Evolutionary conservation across 2,113 vertebrate species (phyloP).

Genomic region (Nothocercus nigrocapillus): DNA sequence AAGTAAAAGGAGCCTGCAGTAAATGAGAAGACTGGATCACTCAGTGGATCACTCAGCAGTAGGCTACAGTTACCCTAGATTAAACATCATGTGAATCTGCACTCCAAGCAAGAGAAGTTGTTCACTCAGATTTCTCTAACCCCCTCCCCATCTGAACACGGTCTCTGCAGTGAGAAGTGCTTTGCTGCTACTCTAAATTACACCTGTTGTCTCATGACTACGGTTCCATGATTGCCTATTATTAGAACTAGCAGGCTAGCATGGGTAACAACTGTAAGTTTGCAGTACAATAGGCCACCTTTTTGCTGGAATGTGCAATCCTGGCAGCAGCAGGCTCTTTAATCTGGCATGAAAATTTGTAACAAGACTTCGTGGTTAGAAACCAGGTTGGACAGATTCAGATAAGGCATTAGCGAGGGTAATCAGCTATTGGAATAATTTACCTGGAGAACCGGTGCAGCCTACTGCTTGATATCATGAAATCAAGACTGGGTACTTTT

Average conservation of each 20-base stretch:
- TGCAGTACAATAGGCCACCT: not conserved
- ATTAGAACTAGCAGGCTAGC: not conserved
- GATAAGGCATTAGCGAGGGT: constrained; percentile 21
- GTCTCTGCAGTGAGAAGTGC: not conserved
- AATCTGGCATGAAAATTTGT: not conserved
- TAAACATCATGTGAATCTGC: not conserved
- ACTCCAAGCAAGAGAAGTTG: not conserved
- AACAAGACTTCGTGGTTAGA: constrained; percentile 11
- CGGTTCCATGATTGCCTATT: not conserved
- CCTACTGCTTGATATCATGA: not conserved
- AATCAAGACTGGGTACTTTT: constrained; percentile 30
- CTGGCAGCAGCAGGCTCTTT: not conserved
- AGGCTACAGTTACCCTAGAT: not conserved
- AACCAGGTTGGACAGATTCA: constrained; percentile 15
- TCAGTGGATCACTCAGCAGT: not conserved
- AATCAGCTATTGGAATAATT: constrained; percentile 41
- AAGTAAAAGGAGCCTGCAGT: not conserved
- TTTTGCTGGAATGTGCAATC: not conserved
- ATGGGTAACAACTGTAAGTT: not conserved
- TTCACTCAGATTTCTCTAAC: not conserved
- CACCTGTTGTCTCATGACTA: not conserved
- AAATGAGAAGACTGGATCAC: not conserved
- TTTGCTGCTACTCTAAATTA: not conserved
- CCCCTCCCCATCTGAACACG: not conserved
- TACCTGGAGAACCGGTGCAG: constrained; percentile 4